phyloP scores from a whole-genome alignment of 2,888 invertebrate species.

The Caenorhabditis becei region DNA sequence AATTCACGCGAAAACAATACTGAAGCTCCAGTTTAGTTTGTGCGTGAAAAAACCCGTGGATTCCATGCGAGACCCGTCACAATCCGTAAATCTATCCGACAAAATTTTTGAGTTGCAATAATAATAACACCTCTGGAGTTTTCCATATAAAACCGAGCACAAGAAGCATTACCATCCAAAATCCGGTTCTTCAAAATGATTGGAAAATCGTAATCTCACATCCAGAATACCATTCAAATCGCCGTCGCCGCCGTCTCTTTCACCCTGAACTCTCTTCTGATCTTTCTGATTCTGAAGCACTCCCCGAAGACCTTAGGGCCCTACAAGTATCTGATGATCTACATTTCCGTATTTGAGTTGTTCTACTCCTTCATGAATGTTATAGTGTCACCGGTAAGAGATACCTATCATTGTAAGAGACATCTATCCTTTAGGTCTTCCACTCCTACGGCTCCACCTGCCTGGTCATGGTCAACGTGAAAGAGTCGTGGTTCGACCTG shows the following conservation, averaged over 20 bases:
- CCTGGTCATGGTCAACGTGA: conserved; percentile 34
- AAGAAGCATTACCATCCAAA: too few species aligned
- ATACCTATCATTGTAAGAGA: neutral
- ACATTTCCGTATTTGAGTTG: conserved; percentile 34
- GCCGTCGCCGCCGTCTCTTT: conserved; percentile 51
- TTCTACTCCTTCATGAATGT: conserved; percentile 41
- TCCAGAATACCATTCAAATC: conserved; percentile 36
- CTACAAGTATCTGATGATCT: conserved; percentile 52
- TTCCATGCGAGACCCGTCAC: too few species aligned
- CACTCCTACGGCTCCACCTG: too few species aligned
- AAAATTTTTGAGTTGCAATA: too few species aligned
- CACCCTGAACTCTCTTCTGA: too few species aligned
- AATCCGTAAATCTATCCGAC: too few species aligned
- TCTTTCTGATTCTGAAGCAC: too few species aligned
- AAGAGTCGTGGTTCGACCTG: neutral
- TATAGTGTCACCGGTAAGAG: conserved; percentile 21
- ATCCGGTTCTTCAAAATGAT: conserved; percentile 65
- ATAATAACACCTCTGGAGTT: too few species aligned
- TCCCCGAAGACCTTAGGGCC: conserved; percentile 36
- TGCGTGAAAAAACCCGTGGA: too few species aligned
- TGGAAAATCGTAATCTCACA: conserved; percentile 11
- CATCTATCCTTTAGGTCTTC: conserved; percentile 15
- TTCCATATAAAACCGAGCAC: too few species aligned
- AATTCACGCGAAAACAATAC: too few species aligned
- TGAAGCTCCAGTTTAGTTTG: too few species aligned